Evolutionary conservation across 2,888 invertebrate genomes (phyloP).

Genomic region (Dicyrtomina minuta): DNA sequence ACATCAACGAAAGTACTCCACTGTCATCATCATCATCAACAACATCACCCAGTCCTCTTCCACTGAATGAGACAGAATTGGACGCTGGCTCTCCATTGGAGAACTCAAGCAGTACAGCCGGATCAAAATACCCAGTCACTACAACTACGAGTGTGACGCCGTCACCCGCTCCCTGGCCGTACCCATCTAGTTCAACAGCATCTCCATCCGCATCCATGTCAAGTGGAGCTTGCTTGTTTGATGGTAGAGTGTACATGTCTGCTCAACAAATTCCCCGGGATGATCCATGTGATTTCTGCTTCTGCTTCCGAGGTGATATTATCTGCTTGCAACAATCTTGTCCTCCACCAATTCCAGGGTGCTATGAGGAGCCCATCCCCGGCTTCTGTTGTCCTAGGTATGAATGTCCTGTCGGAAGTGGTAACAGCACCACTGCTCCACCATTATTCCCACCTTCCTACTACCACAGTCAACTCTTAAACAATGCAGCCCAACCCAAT

Average conservation of each 20-base stretch:
- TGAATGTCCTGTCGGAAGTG: slow-evolving; percentile 89
- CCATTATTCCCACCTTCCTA: slow-evolving; percentile 73
- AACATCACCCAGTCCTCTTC: slow-evolving; percentile 16
- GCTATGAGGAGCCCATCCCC: slow-evolving; percentile 86
- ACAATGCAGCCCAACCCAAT: slow-evolving; percentile 35
- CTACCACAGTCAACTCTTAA: slow-evolving; percentile 51
- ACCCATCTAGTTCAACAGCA: slow-evolving; percentile 43
- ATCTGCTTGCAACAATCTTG: slow-evolving; percentile 93
- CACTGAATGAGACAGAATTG: neutral
- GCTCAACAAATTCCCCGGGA: slow-evolving; percentile 93
- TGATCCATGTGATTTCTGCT: slow-evolving; percentile 94
- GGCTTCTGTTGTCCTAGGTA: slow-evolving; percentile 94
- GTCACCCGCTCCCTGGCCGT: slow-evolving; percentile 48
- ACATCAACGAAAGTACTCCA: slow-evolving; percentile 54
- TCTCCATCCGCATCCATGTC: slow-evolving; percentile 69
- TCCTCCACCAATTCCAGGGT: slow-evolving; percentile 88
- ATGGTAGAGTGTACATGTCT: slow-evolving; percentile 88
- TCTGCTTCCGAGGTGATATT: slow-evolving; percentile 94
- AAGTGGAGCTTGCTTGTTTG: slow-evolving; percentile 87
- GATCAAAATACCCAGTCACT: slow-evolving; percentile 28
- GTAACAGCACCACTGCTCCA: slow-evolving; percentile 78
- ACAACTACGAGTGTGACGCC: slow-evolving; percentile 49
- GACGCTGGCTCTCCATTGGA: slow-evolving; percentile 20
- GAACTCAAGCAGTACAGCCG: slow-evolving; percentile 12
- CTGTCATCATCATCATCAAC: slow-evolving; percentile 35